Evolutionary conservation across 2,113 vertebrate species (phyloP).

Genomic region (Chunga burmeisteri): DNA sequence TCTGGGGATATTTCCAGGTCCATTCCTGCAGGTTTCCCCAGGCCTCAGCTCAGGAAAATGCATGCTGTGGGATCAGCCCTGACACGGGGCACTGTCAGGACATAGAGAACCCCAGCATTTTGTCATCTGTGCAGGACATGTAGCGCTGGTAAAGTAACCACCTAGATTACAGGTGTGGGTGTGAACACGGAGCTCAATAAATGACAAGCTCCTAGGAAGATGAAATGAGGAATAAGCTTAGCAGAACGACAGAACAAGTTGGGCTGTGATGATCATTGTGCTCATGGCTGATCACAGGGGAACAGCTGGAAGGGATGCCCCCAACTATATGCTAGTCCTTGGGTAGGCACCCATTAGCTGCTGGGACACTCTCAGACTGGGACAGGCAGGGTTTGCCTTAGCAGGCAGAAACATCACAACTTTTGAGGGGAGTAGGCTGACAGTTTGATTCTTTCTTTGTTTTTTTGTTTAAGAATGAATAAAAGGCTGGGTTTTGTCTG

Average conservation of each 20-base stretch:
- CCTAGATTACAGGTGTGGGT: background rate
- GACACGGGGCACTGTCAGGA: background rate
- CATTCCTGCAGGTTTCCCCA: background rate
- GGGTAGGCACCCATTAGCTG: background rate
- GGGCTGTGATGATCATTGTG: background rate
- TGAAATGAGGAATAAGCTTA: background rate
- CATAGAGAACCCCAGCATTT: background rate
- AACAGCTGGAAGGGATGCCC: background rate
- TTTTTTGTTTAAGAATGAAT: background rate
- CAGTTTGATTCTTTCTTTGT: background rate
- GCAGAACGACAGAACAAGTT: background rate
- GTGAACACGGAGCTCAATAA: background rate
- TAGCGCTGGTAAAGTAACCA: background rate
- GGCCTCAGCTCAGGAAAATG: background rate
- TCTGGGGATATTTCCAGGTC: background rate
- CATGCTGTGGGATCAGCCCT: background rate
- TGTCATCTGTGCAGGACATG: background rate
- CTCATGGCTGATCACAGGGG: background rate
- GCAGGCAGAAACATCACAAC: background rate
- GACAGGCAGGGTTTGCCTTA: background rate
- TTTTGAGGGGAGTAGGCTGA: background rate
- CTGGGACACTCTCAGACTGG: background rate
- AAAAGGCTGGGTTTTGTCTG: background rate
- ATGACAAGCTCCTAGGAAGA: background rate
- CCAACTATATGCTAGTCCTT: background rate